Evolutionary conservation across 2,797 vertebrate genomes (phyloP), one percentile per base, ranked within the genome.

Genomic region (Myotis findleyi): DNA sequence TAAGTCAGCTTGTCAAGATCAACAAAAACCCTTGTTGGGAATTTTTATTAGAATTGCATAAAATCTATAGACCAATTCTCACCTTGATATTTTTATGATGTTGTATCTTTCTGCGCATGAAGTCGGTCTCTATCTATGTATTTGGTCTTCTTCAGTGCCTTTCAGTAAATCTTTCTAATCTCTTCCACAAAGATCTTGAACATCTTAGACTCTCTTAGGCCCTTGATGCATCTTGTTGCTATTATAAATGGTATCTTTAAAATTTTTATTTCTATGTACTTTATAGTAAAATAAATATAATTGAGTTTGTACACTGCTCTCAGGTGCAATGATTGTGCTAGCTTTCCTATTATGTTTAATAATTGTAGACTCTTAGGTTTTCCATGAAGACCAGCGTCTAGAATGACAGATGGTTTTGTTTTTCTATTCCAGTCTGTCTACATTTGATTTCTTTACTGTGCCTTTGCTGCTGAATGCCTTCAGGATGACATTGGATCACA

Each of bases 1-100:
- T 93, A 93, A 91, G 47, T 91, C 47, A 85, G 41, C 64, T 91
- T 89, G 41, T 87, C 75, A 79, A 94, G 6, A 79, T 64, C 21
- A 57, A 77, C 16, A 57, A 7, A 94, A 79, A 89, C 55, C 44
- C 18, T 72, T 64, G 5, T 47, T 72, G 27, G 72, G 23, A 25
- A 85, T 59, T 80, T 95, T 94, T 94, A 86, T 91, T 82, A 76
- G 53, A 93, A 59, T 72, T 25, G 18, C 27, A 62, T 44, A 59
- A 69, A 64, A 62, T 87, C 73, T 57, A 68, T 49, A 79, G 53
- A 59, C 81, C 16, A 77, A 1, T 82, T 93, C 30, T 95, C 80
- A 87, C 72, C 68, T 64, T 87, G 68, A 51, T 77, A 64, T 76
- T 89, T 91, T 93, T 85, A 30, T 81, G 77, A 44, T 59, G 49